These are phyloP conservation scores for Tiliacea citrago DNA, from an alignment of 2,888 invertebrate species.

Conservation along the genomic window DNA sequence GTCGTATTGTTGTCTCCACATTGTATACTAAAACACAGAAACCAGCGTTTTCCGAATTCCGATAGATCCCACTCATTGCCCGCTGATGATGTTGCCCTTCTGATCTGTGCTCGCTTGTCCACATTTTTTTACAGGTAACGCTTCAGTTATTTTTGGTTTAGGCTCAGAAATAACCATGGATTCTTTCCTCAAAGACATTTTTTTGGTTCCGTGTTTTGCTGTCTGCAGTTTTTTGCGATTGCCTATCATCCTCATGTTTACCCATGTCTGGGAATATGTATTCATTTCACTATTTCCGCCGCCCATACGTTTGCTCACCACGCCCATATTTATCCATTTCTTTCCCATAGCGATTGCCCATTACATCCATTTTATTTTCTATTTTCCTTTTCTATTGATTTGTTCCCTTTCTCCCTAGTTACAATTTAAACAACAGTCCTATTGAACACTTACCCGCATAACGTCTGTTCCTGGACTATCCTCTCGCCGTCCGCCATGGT, in stretches of 20 bases:
- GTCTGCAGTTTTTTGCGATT: background rate
- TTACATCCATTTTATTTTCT: background rate
- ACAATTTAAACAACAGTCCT: background rate
- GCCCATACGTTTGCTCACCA: background rate
- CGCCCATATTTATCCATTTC: background rate
- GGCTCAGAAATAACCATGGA: no score
- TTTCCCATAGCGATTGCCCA: background rate
- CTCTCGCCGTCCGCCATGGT: slow-evolving; percentile 83
- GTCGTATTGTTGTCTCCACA: no score
- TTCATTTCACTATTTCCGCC: background rate
- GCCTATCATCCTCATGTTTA: background rate
- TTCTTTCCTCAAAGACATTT: no score
- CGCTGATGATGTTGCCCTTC: no score
- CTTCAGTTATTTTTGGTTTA: no score
- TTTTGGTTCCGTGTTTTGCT: no score
- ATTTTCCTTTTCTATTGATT: background rate
- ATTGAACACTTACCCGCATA: slow-evolving; percentile 37
- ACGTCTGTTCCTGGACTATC: slow-evolving; percentile 73
- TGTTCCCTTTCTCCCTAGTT: no score
- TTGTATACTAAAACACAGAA: no score
- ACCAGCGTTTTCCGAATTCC: no score
- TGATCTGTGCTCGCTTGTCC: no score
- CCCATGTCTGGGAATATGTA: background rate
- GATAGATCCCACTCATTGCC: no score
- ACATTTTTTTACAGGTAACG: background rate